Conservation (phyloP, 2,888 invertebrate species). For the Sepiola atlantica region DNA sequence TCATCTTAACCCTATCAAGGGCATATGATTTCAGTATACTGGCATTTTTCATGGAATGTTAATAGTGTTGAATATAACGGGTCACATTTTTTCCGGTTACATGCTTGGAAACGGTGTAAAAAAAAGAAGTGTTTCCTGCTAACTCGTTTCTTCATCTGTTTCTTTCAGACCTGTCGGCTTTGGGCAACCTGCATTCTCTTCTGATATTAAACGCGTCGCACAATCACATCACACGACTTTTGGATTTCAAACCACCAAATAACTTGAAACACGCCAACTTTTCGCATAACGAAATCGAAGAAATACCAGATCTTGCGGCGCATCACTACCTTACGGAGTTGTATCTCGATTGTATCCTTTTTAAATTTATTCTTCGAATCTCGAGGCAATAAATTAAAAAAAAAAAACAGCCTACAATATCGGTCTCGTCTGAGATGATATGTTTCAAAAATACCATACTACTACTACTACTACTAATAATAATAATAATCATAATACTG, state of each 20-base stretch:
- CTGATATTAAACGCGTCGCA: slow-evolving; percentile 73
- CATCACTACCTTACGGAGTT: slow-evolving; percentile 70
- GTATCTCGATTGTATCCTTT: slow-evolving; percentile 72
- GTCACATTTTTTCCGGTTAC: neutral
- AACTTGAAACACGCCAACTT: slow-evolving; percentile 71
- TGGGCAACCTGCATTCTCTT: slow-evolving; percentile 68
- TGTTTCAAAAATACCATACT: too few relatives aligned
- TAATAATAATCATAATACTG: too few relatives aligned
- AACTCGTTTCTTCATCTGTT: neutral
- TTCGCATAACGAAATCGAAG: slow-evolving; percentile 71
- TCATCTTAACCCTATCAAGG: too few relatives aligned
- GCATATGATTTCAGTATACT: too few relatives aligned
- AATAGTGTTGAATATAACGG: too few relatives aligned
- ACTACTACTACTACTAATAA: too few relatives aligned
- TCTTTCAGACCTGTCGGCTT: slow-evolving; percentile 69
- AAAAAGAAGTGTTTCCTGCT: too few relatives aligned
- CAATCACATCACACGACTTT: slow-evolving; percentile 69
- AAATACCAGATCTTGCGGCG: slow-evolving; percentile 70
- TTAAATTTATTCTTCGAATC: neutral
- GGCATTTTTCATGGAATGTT: too few relatives aligned
- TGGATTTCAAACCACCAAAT: slow-evolving; percentile 70
- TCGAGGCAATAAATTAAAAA: too few relatives aligned
- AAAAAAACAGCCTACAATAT: too few relatives aligned
- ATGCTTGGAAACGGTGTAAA: neutral
- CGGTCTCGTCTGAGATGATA: too few relatives aligned